Percentiles rank a stretch among this genome's conserved stretches.
These are phyloP conservation scores for Vulpes vulpes DNA, from an alignment of 2,113 vertebrate species.

Conservation along the genomic window DNA sequence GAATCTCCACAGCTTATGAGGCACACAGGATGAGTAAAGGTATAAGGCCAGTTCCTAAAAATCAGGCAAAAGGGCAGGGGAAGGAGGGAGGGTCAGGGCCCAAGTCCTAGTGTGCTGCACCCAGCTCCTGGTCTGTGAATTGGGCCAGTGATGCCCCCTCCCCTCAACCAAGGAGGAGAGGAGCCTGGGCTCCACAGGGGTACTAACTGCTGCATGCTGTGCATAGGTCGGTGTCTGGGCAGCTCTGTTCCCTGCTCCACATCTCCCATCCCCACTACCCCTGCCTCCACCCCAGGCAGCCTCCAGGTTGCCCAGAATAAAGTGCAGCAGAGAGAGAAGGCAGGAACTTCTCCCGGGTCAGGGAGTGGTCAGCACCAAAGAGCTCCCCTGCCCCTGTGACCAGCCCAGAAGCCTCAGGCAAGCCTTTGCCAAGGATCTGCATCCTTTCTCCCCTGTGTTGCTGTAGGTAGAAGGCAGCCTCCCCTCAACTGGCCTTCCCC, in stretches of 20 bases:
- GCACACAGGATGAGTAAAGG: neutral
- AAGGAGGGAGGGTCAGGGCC: neutral
- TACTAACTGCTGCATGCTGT: fast-evolving
- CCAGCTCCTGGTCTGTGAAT: neutral
- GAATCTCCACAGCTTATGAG: neutral
- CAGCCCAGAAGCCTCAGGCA: neutral
- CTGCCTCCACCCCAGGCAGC: fast-evolving
- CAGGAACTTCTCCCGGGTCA: neutral
- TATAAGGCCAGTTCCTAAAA: neutral
- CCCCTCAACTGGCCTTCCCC: neutral
- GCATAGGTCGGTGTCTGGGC: neutral
- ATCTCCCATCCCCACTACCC: neutral
- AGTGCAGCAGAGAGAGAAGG: neutral
- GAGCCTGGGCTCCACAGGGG: too few species aligned
- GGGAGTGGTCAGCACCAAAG: neutral
- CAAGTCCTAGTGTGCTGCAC: fast-evolving
- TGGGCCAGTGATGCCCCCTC: neutral
- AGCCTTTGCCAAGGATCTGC: neutral
- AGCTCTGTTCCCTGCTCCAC: neutral
- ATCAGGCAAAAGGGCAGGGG: neutral
- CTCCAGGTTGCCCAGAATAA: neutral
- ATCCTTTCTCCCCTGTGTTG: fast-evolving
- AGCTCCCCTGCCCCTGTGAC: too few species aligned
- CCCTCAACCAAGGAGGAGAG: neutral
- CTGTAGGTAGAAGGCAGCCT: neutral